Percentiles rank a stretch among this genome's conserved stretches.
Evolutionary conservation across 37 sponge, comb jelly and placozoan genomes (phyloP).

Genomic region (Chondrosia reniformis): DNA sequence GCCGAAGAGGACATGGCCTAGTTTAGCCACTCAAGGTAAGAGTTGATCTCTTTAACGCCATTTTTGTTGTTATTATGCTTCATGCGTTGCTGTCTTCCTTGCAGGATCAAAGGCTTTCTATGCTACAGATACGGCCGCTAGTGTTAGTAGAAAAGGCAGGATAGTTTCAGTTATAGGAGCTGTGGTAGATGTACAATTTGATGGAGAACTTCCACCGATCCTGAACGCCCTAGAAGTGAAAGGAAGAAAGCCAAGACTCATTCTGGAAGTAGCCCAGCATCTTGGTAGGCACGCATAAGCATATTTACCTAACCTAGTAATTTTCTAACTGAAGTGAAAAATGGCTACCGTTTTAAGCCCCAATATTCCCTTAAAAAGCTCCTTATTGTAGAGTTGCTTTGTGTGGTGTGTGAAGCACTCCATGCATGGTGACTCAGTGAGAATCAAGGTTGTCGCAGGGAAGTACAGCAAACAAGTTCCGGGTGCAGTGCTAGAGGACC

Average conservation of each 20-base stretch:
- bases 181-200: slow-evolving; percentile 99
- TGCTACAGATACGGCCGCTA: slow-evolving; percentile 11
- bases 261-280: slow-evolving; percentile 98
- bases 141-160: slow-evolving; percentile 62
- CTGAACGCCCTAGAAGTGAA: slow-evolving; percentile 93
- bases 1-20: neutral
- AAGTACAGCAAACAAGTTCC: neutral
- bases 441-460: slow-evolving; percentile 16
- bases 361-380: slow-evolving; percentile 8
- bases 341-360: no score
- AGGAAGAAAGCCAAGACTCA: slow-evolving; percentile 66
- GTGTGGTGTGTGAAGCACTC: neutral
- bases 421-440: neutral
- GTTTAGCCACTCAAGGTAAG: neutral
- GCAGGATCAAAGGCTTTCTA: no score
- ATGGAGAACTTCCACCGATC: slow-evolving; percentile 95
- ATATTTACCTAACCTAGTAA: no score
- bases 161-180: slow-evolving; percentile 98
- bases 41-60: neutral
- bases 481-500: slow-evolving; percentile 29
- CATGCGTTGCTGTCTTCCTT: neutral
- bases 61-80: neutral
- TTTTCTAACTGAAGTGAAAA: no score
- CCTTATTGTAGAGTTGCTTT: neutral
- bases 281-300: slow-evolving; percentile 56